phyloP scores from a whole-genome alignment of 2,113 vertebrate species.

The Gobio gobio region DNA sequence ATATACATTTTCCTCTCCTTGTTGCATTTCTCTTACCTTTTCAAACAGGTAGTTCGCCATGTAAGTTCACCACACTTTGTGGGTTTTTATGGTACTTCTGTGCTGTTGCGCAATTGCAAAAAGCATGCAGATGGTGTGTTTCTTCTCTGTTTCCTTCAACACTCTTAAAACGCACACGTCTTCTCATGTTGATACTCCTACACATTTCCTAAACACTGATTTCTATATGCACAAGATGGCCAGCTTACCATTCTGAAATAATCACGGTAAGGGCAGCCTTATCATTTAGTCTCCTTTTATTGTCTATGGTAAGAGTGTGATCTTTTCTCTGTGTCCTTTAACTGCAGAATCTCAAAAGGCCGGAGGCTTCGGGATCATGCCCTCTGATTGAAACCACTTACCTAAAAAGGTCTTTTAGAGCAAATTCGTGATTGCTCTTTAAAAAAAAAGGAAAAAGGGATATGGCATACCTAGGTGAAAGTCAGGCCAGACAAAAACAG shows the following conservation, averaged over 20 bases:
- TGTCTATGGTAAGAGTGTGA: neutral
- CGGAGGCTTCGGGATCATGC: slow-evolving; percentile 1
- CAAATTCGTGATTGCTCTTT: slow-evolving; percentile 30
- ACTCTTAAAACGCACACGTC: neutral
- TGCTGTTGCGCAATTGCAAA: neutral
- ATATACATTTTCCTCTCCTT: neutral
- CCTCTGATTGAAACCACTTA: slow-evolving; percentile 7
- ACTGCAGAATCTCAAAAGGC: neutral
- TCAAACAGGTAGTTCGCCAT: neutral
- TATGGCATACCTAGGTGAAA: slow-evolving; percentile 26
- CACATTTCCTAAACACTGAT: slow-evolving; percentile 17
- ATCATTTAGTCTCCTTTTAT: neutral
- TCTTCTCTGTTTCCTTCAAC: neutral
- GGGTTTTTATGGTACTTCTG: neutral
- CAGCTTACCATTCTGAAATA: neutral
- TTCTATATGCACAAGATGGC: neutral
- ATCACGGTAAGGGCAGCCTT: neutral
- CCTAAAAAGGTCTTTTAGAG: slow-evolving; percentile 1
- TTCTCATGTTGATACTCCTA: neutral
- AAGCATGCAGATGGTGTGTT: neutral
- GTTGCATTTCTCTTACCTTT: neutral
- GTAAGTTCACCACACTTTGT: neutral
- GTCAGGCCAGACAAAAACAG: slow-evolving; percentile 47
- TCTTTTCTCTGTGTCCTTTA: neutral
- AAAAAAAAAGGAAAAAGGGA: neutral